Evolutionary conservation across 2,113 vertebrate genomes (phyloP).

Genomic region (Salvelinus sp.): DNA sequence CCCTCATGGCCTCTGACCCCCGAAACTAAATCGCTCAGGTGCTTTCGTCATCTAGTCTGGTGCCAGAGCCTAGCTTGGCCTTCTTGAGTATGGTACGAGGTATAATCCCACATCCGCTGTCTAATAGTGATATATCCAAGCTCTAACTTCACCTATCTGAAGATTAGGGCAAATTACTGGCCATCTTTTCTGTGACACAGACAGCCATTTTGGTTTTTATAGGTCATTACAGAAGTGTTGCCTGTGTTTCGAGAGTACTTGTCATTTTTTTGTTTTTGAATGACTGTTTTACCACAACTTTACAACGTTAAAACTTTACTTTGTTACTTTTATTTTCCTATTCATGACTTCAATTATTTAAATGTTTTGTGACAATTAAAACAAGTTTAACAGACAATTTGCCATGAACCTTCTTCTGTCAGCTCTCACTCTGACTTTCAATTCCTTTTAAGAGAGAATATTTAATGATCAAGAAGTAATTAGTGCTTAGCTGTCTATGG

Average conservation of each 20-base stretch:
- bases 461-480: neutral
- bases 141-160: neutral
- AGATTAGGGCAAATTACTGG: neutral
- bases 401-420: neutral
- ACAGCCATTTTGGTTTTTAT: neutral
- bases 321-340: neutral
- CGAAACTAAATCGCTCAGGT: no score
- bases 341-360: neutral
- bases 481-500: neutral
- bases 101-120: no score
- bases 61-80: no score
- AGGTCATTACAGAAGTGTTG: no score
- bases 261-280: no score
- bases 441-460: neutral
- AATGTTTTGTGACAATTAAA: neutral
- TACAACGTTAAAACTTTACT: neutral
- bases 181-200: neutral
- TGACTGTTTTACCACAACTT: neutral
- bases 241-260: no score
- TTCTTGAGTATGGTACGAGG: no score
- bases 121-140: no score
- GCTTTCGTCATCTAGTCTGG: no score
- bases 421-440: neutral
- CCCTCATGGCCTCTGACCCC: no score
- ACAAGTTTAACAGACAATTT: neutral